A percentile compares a stretch with the other conserved stretches of the same genome.
These are phyloP conservation scores for Orchesellides sinensis DNA, from an alignment of 2,888 invertebrate genomes.

Conservation along the genomic window DNA sequence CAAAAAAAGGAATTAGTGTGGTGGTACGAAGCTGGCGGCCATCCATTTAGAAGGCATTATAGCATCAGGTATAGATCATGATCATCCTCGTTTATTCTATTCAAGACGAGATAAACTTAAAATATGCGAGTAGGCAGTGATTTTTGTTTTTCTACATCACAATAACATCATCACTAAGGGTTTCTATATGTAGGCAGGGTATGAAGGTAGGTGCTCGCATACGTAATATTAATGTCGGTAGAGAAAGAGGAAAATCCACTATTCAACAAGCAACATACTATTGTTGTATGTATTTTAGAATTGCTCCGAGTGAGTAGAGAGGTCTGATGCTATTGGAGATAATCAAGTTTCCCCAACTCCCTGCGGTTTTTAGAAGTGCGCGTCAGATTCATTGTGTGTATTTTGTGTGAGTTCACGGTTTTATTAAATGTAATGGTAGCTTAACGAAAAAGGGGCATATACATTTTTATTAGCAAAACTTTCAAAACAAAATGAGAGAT, in stretches of 20 bases:
- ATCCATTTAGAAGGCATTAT: constrained; percentile 49
- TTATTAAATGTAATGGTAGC: constrained; percentile 21
- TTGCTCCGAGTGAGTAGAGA: constrained; percentile 33
- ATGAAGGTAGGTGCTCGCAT: neutral
- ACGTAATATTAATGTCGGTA: too few relatives aligned
- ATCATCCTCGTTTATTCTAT: constrained; percentile 42
- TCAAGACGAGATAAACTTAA: constrained; percentile 37
- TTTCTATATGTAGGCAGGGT: neutral
- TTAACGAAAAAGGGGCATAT: constrained; percentile 18
- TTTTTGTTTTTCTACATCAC: neutral
- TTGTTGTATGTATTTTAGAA: too few relatives aligned
- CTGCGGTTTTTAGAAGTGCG: constrained; percentile 49
- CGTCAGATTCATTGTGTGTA: constrained; percentile 37
- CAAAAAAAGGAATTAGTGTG: constrained; percentile 50
- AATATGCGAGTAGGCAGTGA: constrained; percentile 13
- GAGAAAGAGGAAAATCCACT: constrained; percentile 21
- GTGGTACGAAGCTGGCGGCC: constrained; percentile 51
- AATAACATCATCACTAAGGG: neutral
- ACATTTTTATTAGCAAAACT: constrained; percentile 26
- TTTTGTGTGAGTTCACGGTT: neutral
- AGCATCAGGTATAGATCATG: constrained; percentile 47
- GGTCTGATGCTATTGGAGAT: constrained; percentile 55
- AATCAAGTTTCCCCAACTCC: constrained; percentile 59
- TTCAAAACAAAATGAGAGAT: constrained; percentile 16
- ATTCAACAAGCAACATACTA: constrained; percentile 26